Conservation (phyloP, 2,888 invertebrate genomes). For the Dermolepida albohirtum region DNA sequence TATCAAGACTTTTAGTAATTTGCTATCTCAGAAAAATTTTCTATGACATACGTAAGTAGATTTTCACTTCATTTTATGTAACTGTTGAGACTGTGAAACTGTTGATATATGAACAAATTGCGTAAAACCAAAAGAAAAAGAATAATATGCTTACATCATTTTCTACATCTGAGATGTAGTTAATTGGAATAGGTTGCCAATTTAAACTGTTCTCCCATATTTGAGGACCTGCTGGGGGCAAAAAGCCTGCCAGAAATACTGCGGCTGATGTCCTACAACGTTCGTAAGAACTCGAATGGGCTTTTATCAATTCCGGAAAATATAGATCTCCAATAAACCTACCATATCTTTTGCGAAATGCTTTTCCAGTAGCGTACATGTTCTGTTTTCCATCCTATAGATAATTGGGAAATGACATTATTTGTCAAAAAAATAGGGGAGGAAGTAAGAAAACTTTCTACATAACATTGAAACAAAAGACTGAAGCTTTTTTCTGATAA, state of each 20-base stretch:
- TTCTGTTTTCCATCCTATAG: slow-evolving; percentile 40
- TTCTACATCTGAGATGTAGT: slow-evolving; percentile 11
- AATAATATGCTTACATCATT: slow-evolving; percentile 51
- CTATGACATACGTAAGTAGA: too few species aligned
- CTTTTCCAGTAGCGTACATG: slow-evolving; percentile 26
- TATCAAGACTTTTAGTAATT: too few species aligned
- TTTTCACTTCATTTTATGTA: too few species aligned
- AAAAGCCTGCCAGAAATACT: slow-evolving; percentile 34
- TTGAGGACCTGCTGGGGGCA: slow-evolving; percentile 25
- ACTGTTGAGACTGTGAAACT: too few species aligned
- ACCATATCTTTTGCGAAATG: slow-evolving; percentile 29
- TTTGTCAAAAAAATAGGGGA: background rate
- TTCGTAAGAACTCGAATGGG: slow-evolving; percentile 17
- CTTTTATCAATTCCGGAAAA: slow-evolving; percentile 13
- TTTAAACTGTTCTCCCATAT: slow-evolving; percentile 29
- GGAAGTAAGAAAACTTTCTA: too few species aligned
- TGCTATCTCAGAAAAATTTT: too few species aligned
- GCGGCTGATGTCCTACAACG: slow-evolving; percentile 20
- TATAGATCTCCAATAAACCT: slow-evolving; percentile 32
- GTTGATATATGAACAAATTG: too few species aligned
- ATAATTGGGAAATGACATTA: background rate
- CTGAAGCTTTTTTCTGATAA: background rate
- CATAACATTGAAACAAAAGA: background rate
- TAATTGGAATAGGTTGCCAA: slow-evolving; percentile 42
- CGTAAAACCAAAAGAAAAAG: too few species aligned